Percentiles rank a stretch among this genome's conserved stretches.
Evolutionary conservation across 2,888 invertebrate genomes (phyloP).

Genomic region (Philereme transversata): DNA sequence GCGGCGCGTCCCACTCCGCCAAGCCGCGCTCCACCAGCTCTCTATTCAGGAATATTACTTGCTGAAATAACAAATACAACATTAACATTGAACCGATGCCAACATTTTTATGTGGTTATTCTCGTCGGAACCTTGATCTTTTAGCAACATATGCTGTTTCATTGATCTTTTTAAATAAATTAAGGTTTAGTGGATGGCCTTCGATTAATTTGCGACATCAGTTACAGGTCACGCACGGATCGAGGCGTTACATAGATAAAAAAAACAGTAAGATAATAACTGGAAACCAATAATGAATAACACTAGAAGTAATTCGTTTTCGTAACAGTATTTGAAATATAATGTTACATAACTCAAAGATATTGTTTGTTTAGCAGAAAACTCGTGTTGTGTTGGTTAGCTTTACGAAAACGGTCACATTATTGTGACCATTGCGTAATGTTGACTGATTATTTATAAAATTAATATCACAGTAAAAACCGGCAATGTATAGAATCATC

Average conservation of each 20-base stretch:
- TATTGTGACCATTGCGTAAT: too few relatives aligned
- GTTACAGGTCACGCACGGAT: slow-evolving; percentile 6
- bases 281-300: too few relatives aligned
- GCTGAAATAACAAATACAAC: slow-evolving; percentile 70
- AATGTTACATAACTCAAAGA: too few relatives aligned
- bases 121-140: slow-evolving; percentile 37
- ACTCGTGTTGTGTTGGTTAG: too few relatives aligned
- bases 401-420: too few relatives aligned
- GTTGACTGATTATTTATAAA: too few relatives aligned
- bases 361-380: too few relatives aligned
- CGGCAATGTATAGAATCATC: too few relatives aligned
- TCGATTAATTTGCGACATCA: slow-evolving; percentile 22
- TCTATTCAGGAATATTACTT: slow-evolving; percentile 93
- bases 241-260: background rate
- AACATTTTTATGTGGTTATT: slow-evolving; percentile 30
- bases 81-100: slow-evolving; percentile 32
- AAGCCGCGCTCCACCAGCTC: slow-evolving; percentile 93
- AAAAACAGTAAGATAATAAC: background rate
- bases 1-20: slow-evolving; percentile 88
- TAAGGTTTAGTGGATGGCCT: slow-evolving; percentile 31
- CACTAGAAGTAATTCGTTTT: too few relatives aligned
- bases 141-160: slow-evolving; percentile 24
- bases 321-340: too few relatives aligned
- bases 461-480: too few relatives aligned
- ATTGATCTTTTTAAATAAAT: slow-evolving; percentile 38